Evolutionary conservation across 1,140 invertebrate genomes (phyloP).

Genomic region (Zaprionus nigranus): DNA sequence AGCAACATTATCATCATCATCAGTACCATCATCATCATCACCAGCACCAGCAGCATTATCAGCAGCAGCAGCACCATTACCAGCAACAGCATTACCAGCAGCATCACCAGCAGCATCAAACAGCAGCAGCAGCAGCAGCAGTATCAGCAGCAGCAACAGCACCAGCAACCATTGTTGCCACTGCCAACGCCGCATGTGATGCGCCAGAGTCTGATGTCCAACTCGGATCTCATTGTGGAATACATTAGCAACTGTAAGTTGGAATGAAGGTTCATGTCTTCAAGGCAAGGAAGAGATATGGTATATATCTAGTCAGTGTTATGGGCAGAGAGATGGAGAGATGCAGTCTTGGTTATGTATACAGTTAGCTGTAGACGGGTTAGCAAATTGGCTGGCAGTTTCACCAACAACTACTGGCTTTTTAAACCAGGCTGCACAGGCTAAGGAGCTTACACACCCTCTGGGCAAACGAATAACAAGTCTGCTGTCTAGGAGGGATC

Average conservation of each 20-base stretch:
- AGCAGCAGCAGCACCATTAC: neutral
- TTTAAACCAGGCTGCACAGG: no score
- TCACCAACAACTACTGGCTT: no score
- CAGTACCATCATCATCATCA: neutral
- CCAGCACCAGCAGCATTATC: neutral
- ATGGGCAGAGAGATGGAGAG: no score
- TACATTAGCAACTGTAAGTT: constrained; percentile 70
- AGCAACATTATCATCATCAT: neutral
- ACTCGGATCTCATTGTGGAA: constrained; percentile 62
- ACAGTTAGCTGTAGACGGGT: no score
- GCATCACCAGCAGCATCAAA: neutral
- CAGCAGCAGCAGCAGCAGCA: neutral
- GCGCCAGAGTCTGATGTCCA: constrained; percentile 27
- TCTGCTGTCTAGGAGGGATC: no score
- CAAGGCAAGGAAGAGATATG: no score
- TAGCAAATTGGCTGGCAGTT: no score
- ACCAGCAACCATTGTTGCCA: constrained; percentile 3
- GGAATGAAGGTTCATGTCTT: no score
- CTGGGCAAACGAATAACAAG: no score
- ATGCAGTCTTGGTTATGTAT: no score
- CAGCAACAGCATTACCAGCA: neutral
- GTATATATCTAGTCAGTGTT: no score
- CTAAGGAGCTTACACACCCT: no score
- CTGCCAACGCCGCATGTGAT: constrained; percentile 8
- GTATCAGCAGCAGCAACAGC: neutral